Base-by-base conservation (phyloP, 2,888 invertebrate genomes). In the Agrochola litura region DNA sequence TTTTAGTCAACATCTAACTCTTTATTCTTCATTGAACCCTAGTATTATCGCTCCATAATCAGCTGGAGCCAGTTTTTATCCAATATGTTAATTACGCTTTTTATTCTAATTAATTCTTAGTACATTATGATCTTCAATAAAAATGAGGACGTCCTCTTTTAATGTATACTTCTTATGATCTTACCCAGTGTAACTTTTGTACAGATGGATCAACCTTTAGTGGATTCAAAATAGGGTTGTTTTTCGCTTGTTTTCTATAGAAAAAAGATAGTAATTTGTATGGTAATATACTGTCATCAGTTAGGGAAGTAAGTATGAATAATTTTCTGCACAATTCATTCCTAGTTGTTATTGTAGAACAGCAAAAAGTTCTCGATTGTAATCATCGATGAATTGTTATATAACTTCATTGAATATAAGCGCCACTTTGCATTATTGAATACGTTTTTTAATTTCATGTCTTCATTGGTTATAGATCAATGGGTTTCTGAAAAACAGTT, bases 231-330 rank as follows among this genome's bases (percentile, higher is more conserved):
- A 76, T 86, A 89, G 73, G 78, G 79, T 81, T 49, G 54, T 10
- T 65, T 75, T 79, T 85, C 0, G 60, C 25, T 12, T 80, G 87
- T 64, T 73, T 72, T 58, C 8, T 9, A 4, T 63, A 19, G 19
- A n/a, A n/a, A 73, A 37, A 58, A 25, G 0, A 9, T 37, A 54
- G 77, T 87, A 73, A 87, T 90, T 87, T 88, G 83, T 88, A 90
- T 90, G 88, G 49, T 79, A 91, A 91, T 90, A 58, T 60, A 63
- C 69, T 88, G 84, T 89, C 90, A 89, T 90, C 87, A 87, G 79
- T 81, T 84, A 79, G 66, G 75, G 77, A 82, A 82, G 86, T 86
- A 81, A 89, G 85, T 87, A 90, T 90, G 90, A 90, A 90, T 88
- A 86, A 79, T 86, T 88, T 86, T 84, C 86, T 82, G 86, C 85